Conservation (phyloP, 2,797 vertebrate species). For the Chloroceryle amazona region DNA sequence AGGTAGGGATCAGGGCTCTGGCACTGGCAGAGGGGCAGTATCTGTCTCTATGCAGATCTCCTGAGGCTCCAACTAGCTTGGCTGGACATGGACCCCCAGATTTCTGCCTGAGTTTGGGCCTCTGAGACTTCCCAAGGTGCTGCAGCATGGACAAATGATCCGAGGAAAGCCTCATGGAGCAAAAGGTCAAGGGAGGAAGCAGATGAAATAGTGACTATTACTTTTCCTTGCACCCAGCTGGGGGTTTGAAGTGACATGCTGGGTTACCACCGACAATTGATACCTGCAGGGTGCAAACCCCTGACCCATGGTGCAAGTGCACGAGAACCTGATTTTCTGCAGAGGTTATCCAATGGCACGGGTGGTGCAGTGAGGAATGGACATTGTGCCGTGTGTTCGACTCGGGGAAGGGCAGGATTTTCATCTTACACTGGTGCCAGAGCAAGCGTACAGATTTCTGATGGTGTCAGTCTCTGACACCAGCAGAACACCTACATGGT, state of each 20-base stretch:
- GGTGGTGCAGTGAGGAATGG: background rate
- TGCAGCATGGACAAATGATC: accelerated
- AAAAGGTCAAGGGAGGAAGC: background rate
- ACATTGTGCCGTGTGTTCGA: accelerated
- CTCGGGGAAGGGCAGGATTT: background rate
- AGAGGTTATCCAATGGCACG: background rate
- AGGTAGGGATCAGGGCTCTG: background rate
- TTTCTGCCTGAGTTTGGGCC: background rate
- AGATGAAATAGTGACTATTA: background rate
- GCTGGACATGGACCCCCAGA: accelerated
- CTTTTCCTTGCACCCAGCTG: background rate
- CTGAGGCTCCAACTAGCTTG: background rate
- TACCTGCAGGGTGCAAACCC: background rate
- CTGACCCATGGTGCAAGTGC: background rate
- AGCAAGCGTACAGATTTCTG: background rate
- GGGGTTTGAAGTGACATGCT: background rate
- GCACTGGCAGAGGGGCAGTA: background rate
- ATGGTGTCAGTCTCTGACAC: background rate
- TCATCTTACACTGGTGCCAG: too few relatives aligned
- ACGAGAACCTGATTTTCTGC: background rate
- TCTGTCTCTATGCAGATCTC: background rate
- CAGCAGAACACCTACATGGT: background rate
- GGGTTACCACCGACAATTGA: background rate
- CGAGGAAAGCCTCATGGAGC: background rate
- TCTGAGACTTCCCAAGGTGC: background rate